Evolutionary conservation across 2,888 invertebrate genomes (phyloP).

Genomic region (Tinea pellionella): DNA sequence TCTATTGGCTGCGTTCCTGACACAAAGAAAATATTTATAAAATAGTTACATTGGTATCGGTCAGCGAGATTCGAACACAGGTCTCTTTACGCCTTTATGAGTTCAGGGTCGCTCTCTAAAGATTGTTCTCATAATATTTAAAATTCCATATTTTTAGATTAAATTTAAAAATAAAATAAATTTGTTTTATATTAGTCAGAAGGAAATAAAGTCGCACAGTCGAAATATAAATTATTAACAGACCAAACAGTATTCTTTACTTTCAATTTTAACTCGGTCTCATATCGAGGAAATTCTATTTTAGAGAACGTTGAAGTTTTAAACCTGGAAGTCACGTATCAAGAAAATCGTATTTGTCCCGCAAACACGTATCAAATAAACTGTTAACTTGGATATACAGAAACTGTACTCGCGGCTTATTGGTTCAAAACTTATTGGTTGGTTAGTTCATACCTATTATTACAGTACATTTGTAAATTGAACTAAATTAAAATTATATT

Average conservation of each 20-base stretch:
- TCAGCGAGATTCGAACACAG: no score
- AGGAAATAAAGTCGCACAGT: not conserved
- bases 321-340: slow-evolving; percentile 39
- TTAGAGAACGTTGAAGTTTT: slow-evolving; percentile 23
- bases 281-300: slow-evolving; percentile 21
- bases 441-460: not conserved
- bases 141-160: no score
- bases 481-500: no score
- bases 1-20: no score
- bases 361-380: slow-evolving; percentile 51
- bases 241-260: slow-evolving; percentile 1
- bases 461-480: not conserved
- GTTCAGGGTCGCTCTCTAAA: no score
- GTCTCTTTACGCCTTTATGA: no score
- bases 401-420: slow-evolving; percentile 7
- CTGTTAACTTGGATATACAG: slow-evolving; percentile 44
- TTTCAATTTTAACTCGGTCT: not conserved
- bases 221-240: not conserved
- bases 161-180: no score
- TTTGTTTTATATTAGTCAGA: not conserved
- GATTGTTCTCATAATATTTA: no score
- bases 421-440: slow-evolving; percentile 7
- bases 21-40: no score
- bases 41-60: no score
- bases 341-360: slow-evolving; percentile 51